Conservation (phyloP, 1,140 invertebrate genomes). For the Trachymyrmex cornetzi region DNA sequence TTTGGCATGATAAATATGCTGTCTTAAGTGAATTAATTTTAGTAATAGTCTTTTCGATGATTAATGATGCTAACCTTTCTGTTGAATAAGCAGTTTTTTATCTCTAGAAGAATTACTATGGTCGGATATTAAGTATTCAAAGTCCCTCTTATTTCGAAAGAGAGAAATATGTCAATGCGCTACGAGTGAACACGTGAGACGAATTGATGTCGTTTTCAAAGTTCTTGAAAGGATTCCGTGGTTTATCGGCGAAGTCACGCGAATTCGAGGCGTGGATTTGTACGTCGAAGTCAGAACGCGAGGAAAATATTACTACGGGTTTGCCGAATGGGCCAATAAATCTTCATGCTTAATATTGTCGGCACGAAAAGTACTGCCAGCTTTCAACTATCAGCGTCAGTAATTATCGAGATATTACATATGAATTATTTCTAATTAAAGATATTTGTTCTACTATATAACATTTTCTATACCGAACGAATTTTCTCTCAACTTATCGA, state of each 20-base stretch:
- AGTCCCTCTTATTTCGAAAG: slow-evolving; percentile 26
- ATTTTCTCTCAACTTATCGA: neutral
- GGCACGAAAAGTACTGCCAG: neutral
- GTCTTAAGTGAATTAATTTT: slow-evolving; percentile 9
- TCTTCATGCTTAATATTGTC: slow-evolving; percentile 7
- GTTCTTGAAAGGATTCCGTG: slow-evolving; percentile 65
- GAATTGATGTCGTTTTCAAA: slow-evolving; percentile 72
- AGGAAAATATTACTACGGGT: slow-evolving; percentile 29
- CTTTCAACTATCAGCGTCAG: neutral
- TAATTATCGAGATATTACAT: slow-evolving; percentile 33
- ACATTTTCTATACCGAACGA: neutral
- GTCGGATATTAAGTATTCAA: slow-evolving; percentile 10
- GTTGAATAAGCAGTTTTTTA: neutral
- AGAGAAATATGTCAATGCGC: slow-evolving; percentile 18
- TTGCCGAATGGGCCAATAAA: slow-evolving; percentile 48
- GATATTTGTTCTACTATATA: neutral
- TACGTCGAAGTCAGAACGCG: slow-evolving; percentile 40
- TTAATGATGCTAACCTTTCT: neutral
- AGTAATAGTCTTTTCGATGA: neutral
- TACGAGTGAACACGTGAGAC: slow-evolving; percentile 52
- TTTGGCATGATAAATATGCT: neutral
- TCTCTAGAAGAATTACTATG: neutral
- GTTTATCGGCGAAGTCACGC: slow-evolving; percentile 72
- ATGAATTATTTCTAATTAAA: neutral
- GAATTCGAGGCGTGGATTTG: slow-evolving; percentile 74